A percentile compares a stretch with the other conserved stretches of the same genome.
Conservation (phyloP, 2,888 invertebrate species). For the Gastracanthus pulcherrimus region DNA sequence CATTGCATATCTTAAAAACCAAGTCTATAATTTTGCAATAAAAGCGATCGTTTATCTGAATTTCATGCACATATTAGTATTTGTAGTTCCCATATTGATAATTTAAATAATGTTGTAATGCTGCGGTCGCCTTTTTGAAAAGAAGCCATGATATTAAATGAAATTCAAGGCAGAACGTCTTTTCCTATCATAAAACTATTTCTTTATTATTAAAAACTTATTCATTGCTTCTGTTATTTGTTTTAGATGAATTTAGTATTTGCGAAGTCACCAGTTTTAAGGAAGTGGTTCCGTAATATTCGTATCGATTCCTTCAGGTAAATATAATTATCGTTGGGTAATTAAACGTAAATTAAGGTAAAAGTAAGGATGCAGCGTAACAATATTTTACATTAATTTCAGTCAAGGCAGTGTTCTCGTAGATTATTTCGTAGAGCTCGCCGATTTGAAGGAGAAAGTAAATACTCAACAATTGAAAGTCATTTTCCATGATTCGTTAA, state of each 20-base stretch:
- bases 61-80: too few relatives aligned
- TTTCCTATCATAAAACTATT: too few relatives aligned
- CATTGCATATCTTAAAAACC: too few relatives aligned
- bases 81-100: too few relatives aligned
- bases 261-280: constrained; percentile 85
- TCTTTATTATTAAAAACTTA: too few relatives aligned
- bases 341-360: background rate
- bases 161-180: too few relatives aligned
- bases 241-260: constrained; percentile 91
- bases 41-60: too few relatives aligned
- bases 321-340: constrained; percentile 3
- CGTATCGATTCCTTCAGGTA: constrained; percentile 91
- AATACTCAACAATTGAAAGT: constrained; percentile 78
- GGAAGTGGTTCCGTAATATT: constrained; percentile 90
- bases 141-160: too few relatives aligned
- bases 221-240: background rate
- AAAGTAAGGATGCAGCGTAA: background rate
- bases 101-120: too few relatives aligned
- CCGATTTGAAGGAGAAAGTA: constrained; percentile 82
- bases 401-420: constrained; percentile 92
- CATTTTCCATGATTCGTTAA: constrained; percentile 83
- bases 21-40: too few relatives aligned
- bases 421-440: constrained; percentile 91
- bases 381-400: constrained; percentile 7
- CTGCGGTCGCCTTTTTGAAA: too few relatives aligned